phyloP scores from a whole-genome alignment of 2,797 vertebrate species.

The Siniperca obscura region DNA sequence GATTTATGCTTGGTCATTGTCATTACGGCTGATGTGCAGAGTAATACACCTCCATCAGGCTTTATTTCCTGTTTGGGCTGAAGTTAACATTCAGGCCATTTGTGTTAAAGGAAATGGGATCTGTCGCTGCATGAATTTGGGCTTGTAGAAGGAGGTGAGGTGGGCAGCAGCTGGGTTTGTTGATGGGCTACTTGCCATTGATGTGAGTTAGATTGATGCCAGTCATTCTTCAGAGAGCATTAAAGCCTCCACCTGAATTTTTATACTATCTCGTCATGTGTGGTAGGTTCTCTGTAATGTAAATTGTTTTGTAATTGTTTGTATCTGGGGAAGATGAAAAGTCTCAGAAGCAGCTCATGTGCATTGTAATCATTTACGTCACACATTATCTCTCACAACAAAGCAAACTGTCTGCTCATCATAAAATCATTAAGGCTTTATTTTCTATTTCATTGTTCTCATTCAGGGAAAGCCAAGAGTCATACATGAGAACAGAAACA shows the following conservation, averaged over 20 bases:
- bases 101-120: conserved; percentile 46
- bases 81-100: conserved; percentile 26
- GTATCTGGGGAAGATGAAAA: conserved; percentile 28
- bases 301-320: conserved; percentile 38
- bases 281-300: conserved; percentile 19
- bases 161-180: conserved; percentile 40
- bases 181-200: conserved; percentile 40
- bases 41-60: conserved; percentile 2
- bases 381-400: conserved; percentile 15
- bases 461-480: conserved; percentile 18
- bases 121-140: conserved; percentile 33
- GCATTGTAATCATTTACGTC: conserved; percentile 23
- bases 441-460: conserved; percentile 27
- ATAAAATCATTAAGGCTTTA: conserved; percentile 8
- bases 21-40: conserved; percentile 21
- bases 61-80: conserved; percentile 30
- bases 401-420: conserved; percentile 25
- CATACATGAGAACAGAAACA: not conserved
- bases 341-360: conserved; percentile 8
- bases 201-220: conserved; percentile 61
- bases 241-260: conserved; percentile 11
- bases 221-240: conserved; percentile 40
- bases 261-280: conserved; percentile 1
- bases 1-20: conserved; percentile 37
- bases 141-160: conserved; percentile 11